Evolutionary conservation across 2,797 vertebrate species (phyloP).

Genomic region (Thamnophis elegans): DNA sequence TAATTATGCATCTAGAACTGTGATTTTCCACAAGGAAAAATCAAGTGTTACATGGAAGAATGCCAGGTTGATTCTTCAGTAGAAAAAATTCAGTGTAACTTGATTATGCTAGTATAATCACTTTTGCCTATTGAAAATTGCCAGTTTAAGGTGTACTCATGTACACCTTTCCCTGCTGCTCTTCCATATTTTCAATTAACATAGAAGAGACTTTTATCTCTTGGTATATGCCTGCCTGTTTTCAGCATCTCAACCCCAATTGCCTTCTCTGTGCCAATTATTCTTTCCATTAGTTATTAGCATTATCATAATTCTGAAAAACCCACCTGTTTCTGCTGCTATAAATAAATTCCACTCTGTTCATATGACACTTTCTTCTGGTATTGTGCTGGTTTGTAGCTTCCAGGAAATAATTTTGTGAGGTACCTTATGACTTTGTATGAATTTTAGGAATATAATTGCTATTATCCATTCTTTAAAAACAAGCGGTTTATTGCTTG

Average conservation of each 20-base stretch:
- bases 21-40: not conserved
- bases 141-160: slow-evolving; percentile 8
- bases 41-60: not conserved
- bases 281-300: slow-evolving; percentile 11
- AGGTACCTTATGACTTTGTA: not conserved
- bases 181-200: slow-evolving; percentile 40
- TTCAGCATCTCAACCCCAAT: slow-evolving; percentile 31
- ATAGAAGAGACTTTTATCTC: slow-evolving; percentile 22
- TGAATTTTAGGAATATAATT: not conserved
- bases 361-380: not conserved
- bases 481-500: not conserved
- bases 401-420: not conserved
- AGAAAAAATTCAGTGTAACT: slow-evolving; percentile 2
- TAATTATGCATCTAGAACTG: not conserved
- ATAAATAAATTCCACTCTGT: slow-evolving; percentile 17
- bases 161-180: slow-evolving; percentile 11
- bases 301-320: slow-evolving; percentile 37
- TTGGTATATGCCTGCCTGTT: slow-evolving; percentile 14
- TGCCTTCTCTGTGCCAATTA: slow-evolving; percentile 36
- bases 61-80: not conserved
- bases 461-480: not conserved
- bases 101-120: slow-evolving; percentile 15
- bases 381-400: not conserved
- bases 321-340: slow-evolving; percentile 32
- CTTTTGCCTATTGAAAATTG: slow-evolving; percentile 15